phyloP scores from a whole-genome alignment of 2,113 vertebrate species.

The Siniperca chuatsi region DNA sequence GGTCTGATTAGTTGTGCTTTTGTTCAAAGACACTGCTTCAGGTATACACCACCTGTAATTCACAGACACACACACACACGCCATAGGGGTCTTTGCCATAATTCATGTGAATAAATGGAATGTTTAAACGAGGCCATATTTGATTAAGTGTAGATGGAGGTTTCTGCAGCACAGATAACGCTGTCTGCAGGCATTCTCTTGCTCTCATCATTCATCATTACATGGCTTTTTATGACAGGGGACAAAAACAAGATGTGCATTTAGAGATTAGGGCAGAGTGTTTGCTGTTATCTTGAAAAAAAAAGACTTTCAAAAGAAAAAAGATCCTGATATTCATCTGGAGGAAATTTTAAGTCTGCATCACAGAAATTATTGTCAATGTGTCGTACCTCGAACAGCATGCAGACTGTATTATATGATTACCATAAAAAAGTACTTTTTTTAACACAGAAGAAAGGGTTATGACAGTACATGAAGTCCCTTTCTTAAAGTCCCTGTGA shows the following conservation, averaged over 20 bases:
- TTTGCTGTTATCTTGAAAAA: constrained; percentile 30
- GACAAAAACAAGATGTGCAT: constrained; percentile 62
- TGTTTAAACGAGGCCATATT: constrained; percentile 63
- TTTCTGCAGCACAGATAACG: constrained; percentile 63
- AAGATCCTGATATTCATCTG: constrained; percentile 29
- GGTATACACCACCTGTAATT: constrained; percentile 49
- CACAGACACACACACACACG: constrained; percentile 26
- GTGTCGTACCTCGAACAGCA: neutral
- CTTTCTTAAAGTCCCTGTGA: neutral
- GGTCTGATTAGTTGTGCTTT: constrained; percentile 51
- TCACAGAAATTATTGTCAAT: too few species aligned
- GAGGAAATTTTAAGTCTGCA: constrained; percentile 24
- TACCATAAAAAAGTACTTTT: neutral
- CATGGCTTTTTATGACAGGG: constrained; percentile 45
- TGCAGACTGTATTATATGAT: neutral
- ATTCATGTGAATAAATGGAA: constrained; percentile 73
- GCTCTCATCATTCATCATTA: constrained; percentile 62
- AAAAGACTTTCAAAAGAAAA: constrained; percentile 2
- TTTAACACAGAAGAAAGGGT: neutral
- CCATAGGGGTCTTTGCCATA: constrained; percentile 53
- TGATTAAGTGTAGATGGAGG: constrained; percentile 67
- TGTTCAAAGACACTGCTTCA: constrained; percentile 54
- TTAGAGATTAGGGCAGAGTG: constrained; percentile 38
- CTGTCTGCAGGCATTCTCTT: constrained; percentile 50
- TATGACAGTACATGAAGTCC: neutral